phyloP scores from a whole-genome alignment of 2,888 invertebrate genomes.

The Drosophila prolongata region DNA sequence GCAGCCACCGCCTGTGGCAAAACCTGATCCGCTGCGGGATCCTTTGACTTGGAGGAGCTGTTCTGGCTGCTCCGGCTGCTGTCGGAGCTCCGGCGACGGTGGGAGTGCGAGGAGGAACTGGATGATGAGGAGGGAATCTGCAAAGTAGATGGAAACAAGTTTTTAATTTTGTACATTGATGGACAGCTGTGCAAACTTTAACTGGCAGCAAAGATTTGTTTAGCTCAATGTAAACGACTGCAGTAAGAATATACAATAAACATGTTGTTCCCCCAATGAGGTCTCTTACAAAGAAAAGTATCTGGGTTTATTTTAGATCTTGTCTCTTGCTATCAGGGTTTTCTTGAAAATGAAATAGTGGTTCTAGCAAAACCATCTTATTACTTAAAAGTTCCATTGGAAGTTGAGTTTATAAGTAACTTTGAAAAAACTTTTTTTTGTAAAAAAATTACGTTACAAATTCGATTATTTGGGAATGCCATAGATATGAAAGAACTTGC shows the following conservation, averaged over 20 bases:
- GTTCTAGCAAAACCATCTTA: too few relatives aligned
- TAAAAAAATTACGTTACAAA: too few relatives aligned
- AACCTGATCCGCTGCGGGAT: slow-evolving; percentile 36
- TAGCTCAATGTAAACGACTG: slow-evolving; percentile 1
- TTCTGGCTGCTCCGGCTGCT: slow-evolving; percentile 80
- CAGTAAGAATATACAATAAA: background rate
- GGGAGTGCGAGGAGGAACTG: slow-evolving; percentile 70
- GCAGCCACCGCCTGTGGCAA: slow-evolving; percentile 30
- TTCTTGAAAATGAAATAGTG: background rate
- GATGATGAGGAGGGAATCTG: slow-evolving; percentile 66
- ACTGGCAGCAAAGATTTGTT: background rate
- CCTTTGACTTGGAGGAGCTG: slow-evolving; percentile 51
- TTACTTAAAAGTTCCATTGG: too few relatives aligned
- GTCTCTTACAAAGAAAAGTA: background rate
- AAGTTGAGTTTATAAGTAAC: too few relatives aligned
- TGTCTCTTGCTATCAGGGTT: background rate
- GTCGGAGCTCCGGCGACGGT: slow-evolving; percentile 80
- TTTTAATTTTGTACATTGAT: background rate
- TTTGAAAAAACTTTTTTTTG: too few relatives aligned
- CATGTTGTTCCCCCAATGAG: too few relatives aligned
- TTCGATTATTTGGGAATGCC: too few relatives aligned
- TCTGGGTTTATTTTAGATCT: background rate
- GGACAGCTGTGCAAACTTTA: background rate
- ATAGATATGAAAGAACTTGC: too few relatives aligned
- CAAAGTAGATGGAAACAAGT: background rate